Conservation (phyloP, 2,888 invertebrate species). For the Nipponacmea schrenckii region DNA sequence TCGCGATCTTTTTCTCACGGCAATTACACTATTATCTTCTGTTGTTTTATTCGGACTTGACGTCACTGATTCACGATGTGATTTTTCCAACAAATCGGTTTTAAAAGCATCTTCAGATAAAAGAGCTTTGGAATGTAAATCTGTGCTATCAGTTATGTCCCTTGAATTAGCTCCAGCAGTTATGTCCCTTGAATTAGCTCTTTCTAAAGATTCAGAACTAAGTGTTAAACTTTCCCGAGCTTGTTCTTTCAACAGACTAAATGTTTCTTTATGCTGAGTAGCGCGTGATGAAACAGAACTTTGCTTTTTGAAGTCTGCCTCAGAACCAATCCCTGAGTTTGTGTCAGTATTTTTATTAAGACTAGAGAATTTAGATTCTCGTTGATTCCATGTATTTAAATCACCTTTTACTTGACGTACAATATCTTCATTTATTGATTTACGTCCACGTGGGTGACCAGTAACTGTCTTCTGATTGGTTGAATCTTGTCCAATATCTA, state of each 20-base stretch:
- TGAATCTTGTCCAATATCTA: not conserved
- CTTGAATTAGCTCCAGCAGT: too few species aligned
- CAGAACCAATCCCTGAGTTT: not conserved
- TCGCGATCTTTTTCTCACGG: conserved; percentile 31
- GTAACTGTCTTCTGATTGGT: not conserved
- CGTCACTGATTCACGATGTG: not conserved
- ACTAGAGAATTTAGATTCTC: not conserved
- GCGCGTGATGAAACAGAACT: not conserved
- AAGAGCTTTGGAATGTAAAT: not conserved
- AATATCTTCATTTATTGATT: not conserved
- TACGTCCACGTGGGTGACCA: not conserved
- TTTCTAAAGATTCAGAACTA: not conserved
- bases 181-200: not conserved
- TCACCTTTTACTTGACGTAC: not conserved
- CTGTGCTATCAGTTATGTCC: not conserved
- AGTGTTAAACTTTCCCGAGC: not conserved
- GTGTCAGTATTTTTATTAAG: not conserved
- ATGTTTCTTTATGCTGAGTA: not conserved
- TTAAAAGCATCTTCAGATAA: not conserved
- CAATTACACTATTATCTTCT: conserved; percentile 34
- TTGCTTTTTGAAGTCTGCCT: not conserved
- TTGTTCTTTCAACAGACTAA: not conserved
- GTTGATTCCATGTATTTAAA: not conserved
- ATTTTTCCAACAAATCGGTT: not conserved
- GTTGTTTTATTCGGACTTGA: conserved; percentile 29